Percentiles rank a stretch among this genome's conserved stretches.
Evolutionary conservation across 2,797 vertebrate genomes (phyloP).

Genomic region (Bradypodion ventrale): DNA sequence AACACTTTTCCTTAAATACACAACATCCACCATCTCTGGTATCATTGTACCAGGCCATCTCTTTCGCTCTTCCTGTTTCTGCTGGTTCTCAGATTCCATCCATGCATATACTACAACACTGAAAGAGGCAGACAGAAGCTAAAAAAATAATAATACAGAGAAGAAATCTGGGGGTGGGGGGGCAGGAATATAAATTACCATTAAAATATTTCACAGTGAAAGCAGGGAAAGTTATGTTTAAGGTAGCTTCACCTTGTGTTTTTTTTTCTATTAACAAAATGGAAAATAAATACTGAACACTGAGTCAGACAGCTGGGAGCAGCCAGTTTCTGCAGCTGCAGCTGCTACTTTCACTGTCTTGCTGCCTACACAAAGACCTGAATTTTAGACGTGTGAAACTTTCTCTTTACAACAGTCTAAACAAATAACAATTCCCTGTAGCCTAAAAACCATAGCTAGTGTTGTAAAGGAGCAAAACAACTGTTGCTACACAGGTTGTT

Average conservation of each 20-base stretch:
- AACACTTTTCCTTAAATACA: too few species aligned
- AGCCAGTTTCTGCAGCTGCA: neutral
- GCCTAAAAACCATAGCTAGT: neutral
- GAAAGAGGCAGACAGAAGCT: neutral
- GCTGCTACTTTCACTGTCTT: neutral
- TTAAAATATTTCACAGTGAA: neutral
- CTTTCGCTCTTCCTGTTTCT: conserved; percentile 3
- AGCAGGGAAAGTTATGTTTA: neutral
- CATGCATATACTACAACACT: neutral
- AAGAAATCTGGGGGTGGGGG: neutral
- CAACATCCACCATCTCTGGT: too few species aligned
- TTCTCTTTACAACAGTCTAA: conserved; percentile 5
- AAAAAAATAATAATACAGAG: too few species aligned
- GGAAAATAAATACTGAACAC: neutral
- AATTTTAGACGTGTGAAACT: neutral
- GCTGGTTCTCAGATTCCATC: neutral
- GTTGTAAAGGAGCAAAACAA: neutral
- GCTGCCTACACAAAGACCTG: neutral
- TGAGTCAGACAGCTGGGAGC: neutral
- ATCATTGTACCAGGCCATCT: neutral
- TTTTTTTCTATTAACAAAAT: neutral
- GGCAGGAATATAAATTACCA: neutral
- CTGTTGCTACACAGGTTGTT: neutral
- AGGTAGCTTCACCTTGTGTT: conserved; percentile 14
- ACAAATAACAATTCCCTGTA: neutral